These are phyloP conservation scores for Metellina segmentata DNA, from an alignment of 2,888 invertebrate genomes.

Conservation along the genomic window DNA sequence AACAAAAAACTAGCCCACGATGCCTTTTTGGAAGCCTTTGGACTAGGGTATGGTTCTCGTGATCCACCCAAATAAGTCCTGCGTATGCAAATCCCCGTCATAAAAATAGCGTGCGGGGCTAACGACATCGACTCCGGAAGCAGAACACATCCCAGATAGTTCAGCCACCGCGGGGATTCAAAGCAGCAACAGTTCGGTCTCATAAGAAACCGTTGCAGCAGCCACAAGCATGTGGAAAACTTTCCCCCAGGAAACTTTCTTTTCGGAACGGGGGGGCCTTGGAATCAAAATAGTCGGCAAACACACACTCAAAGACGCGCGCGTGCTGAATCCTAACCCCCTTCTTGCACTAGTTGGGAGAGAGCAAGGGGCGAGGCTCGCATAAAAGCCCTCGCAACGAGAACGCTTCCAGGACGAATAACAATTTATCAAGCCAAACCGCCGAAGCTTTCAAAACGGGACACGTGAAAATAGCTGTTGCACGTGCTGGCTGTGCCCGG, in stretches of 20 bases:
- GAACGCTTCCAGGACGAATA: conserved; percentile 28
- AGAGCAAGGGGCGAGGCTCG: neutral
- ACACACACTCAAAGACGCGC: neutral
- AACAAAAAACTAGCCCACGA: too few relatives aligned
- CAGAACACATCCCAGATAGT: conserved; percentile 11
- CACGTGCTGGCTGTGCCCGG: conserved; percentile 59
- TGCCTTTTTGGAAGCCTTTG: too few relatives aligned
- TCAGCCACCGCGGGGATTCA: neutral
- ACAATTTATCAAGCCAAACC: conserved; percentile 69
- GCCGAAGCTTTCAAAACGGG: conserved; percentile 36
- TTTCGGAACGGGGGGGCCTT: neutral
- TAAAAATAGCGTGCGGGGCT: conserved; percentile 20
- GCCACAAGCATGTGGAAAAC: conserved; percentile 21
- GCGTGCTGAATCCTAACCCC: neutral
- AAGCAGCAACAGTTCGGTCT: neutral
- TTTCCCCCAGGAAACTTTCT: conserved; percentile 36
- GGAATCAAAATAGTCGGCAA: neutral
- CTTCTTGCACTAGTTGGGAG: conserved; percentile 43
- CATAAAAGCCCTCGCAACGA: conserved; percentile 37
- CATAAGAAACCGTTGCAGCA: conserved; percentile 25
- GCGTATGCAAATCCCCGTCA: neutral
- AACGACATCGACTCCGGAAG: conserved; percentile 31
- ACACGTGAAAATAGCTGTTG: conserved; percentile 61
- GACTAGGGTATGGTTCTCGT: neutral
- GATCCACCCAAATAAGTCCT: neutral